Evolutionary conservation across 2,888 invertebrate species (phyloP), one percentile per base, ranked within the genome.

Genomic region (Polyommatus icarus): DNA sequence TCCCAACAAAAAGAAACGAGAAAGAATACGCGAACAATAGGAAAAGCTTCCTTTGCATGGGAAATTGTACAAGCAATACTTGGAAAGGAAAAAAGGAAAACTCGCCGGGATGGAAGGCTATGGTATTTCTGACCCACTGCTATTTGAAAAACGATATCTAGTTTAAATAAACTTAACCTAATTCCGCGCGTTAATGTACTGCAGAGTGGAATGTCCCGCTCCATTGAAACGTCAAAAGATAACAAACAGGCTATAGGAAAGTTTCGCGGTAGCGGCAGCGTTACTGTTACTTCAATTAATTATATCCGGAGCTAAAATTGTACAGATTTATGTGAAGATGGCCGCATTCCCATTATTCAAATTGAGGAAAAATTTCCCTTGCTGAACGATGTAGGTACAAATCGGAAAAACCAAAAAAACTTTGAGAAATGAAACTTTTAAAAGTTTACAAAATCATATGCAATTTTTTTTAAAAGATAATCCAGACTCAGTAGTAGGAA

Each of bases 191-290:
- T 24, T 75, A 79, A 67, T n/a, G 77, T 76, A 24, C 76, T 77
- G 76, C 78, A 40, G 76, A 79, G 78, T 77, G 81, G 80, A 82
- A 80, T 81, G 80, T 79, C 79, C 79, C 80, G 71, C 79, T 78
- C 78, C 57, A 78, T 76, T 79, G 78, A 79, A 79, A 81, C 79
- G 78, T 77, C 78, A 81, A 80, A 81, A 81, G 83, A 80, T 87
- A 90, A 90, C 84, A 89, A 88, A 87, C 85, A 87, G 76, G 79
- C 78, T 78, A 36, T 79, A 77, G 87, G 87, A 87, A 88, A 87
- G 80, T 84, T 87, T 78, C 71, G 76, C 46, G 54, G 54, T 54
- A 18, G 54, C 32, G 78, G 78, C 29, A 79, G 80, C 77, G 79
- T 78, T 78, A 78, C 78, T 76, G 81, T 76, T 84, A 82, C 79